Base-by-base conservation (phyloP, 1,140 invertebrate genomes). In the Pissodes strobi region DNA sequence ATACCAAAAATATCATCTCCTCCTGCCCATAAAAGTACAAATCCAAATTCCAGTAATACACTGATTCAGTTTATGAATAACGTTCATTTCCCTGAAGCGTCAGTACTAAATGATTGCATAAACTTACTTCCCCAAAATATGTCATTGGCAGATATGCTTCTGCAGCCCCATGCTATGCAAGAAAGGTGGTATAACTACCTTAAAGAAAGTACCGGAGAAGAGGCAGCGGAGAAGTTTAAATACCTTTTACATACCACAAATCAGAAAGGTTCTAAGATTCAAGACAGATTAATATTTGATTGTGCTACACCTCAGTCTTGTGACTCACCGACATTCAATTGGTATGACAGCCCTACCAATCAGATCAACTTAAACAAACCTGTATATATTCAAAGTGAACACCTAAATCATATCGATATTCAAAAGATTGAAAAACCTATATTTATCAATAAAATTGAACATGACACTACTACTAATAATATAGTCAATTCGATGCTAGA, bases 41-140 rank as follows among this genome's bases (percentile, higher is more conserved):
- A 15, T n/a, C 27, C 23, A 12, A 15, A 18, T 13, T 64, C 65
- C 9, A 64, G 30, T 30, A 71, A 69, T 23, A 71, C 62, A 56
- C 77, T 82, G 45, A 82, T 82, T 58, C 81, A 83, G 66, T 84
- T 84, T 71, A 71, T 82, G 38, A 80, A 81, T 38, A 83, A 83
- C 70, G 82, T 84, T 0, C 82, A 83, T 69, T 81, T 82, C 68
- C 80, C 80, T 5, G 80, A 80, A 64, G 64, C 74, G 57, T 48
- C 75, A 69, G 41, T 75, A 68, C 70, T 75, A 19, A 74, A 73
- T 65, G 43, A 82, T 70, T 78, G 46, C 27, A 69, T 73, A 21
- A 74, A 69, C 74, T 69, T 79, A 65, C 52, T 78, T 64, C 68
- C 81, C 52, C 59, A 69, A 27, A 76, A 78, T 56, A 73, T 76